phyloP scores from a whole-genome alignment of 2,888 invertebrate species.

The Leucoma salicis region DNA sequence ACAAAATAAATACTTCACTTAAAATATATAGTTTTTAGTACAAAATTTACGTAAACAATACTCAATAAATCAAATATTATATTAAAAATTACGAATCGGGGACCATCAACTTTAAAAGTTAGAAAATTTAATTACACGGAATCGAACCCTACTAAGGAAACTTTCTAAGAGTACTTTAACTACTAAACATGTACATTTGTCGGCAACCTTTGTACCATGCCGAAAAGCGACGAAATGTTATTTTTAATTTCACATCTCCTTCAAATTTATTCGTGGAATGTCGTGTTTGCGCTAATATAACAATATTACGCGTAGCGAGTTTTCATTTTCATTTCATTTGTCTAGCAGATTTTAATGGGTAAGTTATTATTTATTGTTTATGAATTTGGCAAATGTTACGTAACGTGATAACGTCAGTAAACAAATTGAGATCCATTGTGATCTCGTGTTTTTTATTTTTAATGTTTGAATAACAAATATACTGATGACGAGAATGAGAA shows the following conservation, averaged over 20 bases:
- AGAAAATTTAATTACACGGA: not conserved
- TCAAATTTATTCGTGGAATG: not conserved
- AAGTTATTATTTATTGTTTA: too few species aligned
- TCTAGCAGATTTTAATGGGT: too few species aligned
- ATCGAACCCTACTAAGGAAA: constrained; percentile 14
- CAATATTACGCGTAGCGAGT: not conserved
- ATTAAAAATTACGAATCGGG: not conserved
- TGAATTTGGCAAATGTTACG: too few species aligned
- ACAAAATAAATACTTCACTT: not conserved
- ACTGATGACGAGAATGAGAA: too few species aligned
- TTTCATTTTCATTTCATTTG: too few species aligned
- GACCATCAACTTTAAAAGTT: not conserved
- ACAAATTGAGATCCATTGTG: too few species aligned
- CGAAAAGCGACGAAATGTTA: constrained; percentile 24
- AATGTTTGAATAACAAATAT: too few species aligned
- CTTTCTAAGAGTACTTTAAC: constrained; percentile 2
- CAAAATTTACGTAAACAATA: not conserved
- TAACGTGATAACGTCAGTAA: too few species aligned
- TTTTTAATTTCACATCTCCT: constrained; percentile 10
- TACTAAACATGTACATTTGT: constrained; percentile 10
- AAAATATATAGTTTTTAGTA: not conserved
- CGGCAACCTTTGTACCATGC: constrained; percentile 33
- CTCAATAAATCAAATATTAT: not conserved
- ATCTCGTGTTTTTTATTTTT: too few species aligned
- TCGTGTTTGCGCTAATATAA: not conserved